Evolutionary conservation across 2,113 vertebrate species (phyloP).

Genomic region (Limanda limanda): DNA sequence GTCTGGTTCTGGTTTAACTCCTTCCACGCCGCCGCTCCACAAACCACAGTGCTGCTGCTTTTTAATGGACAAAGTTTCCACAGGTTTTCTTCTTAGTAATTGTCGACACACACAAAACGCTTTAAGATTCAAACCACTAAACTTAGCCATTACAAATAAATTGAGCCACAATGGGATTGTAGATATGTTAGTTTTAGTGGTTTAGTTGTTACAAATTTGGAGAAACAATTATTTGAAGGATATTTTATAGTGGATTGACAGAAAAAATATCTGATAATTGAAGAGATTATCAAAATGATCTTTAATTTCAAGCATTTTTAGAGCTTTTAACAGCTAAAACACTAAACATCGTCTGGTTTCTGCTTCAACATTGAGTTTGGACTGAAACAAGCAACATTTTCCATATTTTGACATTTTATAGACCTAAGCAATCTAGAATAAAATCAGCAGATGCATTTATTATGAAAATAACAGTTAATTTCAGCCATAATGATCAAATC

Average conservation of each 20-base stretch:
- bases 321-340: no score
- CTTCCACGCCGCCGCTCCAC: background rate
- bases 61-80: background rate
- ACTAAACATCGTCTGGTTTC: no score
- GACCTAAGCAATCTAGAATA: background rate
- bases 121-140: background rate
- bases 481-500: no score
- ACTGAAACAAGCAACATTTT: background rate
- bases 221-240: background rate
- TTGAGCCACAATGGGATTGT: no score
- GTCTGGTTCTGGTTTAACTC: conserved; percentile 50
- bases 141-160: background rate
- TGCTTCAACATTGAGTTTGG: background rate
- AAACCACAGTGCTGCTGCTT: background rate
- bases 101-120: background rate
- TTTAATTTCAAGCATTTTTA: background rate
- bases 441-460: background rate
- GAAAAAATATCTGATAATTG: no score
- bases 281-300: background rate
- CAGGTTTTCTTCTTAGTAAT: conserved; percentile 12
- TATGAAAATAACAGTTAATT: background rate
- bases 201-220: no score
- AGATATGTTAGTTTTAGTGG: no score
- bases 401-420: background rate
- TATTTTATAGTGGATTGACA: no score